Conservation (phyloP, 2,113 vertebrate species). For the Capra hircus region DNA sequence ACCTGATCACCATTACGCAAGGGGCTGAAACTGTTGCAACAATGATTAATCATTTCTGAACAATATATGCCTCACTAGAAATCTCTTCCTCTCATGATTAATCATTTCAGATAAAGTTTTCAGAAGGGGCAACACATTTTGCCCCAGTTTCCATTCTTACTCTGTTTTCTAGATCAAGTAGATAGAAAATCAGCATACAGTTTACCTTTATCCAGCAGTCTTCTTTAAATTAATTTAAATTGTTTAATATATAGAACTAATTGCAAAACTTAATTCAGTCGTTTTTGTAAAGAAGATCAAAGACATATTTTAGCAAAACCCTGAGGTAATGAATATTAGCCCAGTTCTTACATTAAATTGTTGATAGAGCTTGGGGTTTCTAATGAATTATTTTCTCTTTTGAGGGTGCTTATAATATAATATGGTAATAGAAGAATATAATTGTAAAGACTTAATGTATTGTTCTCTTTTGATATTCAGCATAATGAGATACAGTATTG, state of each 20-base stretch:
- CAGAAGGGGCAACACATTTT: conserved; percentile 68
- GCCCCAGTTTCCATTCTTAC: conserved; percentile 60
- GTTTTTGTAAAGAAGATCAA: conserved; percentile 76
- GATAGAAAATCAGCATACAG: conserved; percentile 68
- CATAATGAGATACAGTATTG: background rate
- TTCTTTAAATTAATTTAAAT: conserved; percentile 80
- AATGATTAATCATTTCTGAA: conserved; percentile 83
- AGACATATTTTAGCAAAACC: conserved; percentile 70
- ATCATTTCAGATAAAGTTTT: conserved; percentile 79
- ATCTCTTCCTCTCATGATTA: conserved; percentile 76
- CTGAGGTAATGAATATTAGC: conserved; percentile 74
- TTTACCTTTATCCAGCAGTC: conserved; percentile 76
- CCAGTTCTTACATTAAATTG: conserved; percentile 59
- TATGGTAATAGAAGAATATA: background rate
- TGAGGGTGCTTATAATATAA: conserved; percentile 54
- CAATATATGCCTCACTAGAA: conserved; percentile 76
- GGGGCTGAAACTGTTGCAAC: conserved; percentile 71
- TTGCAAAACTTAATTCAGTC: conserved; percentile 71
- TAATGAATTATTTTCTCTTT: conserved; percentile 61
- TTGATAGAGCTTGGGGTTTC: conserved; percentile 52
- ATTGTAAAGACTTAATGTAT: background rate
- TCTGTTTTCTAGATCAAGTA: conserved; percentile 57
- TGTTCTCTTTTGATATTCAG: conserved; percentile 37
- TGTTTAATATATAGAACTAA: conserved; percentile 77
- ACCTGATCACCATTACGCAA: conserved; percentile 77